Conservation (phyloP, 2,797 vertebrate genomes). For the Chelmon rostratus region DNA sequence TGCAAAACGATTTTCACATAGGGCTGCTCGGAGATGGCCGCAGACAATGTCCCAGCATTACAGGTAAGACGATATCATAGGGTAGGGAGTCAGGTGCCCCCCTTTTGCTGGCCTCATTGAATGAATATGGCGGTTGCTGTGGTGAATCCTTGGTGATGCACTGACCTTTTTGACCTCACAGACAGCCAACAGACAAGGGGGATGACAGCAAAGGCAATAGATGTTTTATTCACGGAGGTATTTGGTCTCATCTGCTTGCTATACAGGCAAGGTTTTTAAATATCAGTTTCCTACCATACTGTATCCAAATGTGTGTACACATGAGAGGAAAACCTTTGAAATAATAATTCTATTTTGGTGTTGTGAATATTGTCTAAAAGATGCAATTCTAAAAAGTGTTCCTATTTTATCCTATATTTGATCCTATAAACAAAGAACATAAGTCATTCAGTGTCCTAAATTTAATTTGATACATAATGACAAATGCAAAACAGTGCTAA, state of each 20-base stretch:
- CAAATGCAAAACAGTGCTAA: no score
- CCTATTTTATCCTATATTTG: no score
- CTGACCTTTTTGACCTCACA: conserved; percentile 71
- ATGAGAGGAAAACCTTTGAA: neutral
- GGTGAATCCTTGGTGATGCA: conserved; percentile 64
- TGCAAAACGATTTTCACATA: conserved; percentile 32
- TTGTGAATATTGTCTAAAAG: neutral
- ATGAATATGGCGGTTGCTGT: conserved; percentile 53
- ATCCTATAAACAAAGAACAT: neutral
- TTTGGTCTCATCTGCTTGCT: neutral
- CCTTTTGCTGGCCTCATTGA: conserved; percentile 48
- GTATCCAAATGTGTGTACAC: neutral
- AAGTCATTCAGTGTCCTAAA: neutral
- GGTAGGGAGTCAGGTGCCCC: conserved; percentile 39
- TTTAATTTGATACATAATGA: neutral
- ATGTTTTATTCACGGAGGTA: conserved; percentile 13
- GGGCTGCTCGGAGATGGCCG: conserved; percentile 14
- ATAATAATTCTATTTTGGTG: neutral
- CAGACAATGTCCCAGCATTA: conserved; percentile 59
- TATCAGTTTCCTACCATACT: neutral
- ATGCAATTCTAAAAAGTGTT: neutral
- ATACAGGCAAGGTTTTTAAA: neutral
- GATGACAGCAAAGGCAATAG: conserved; percentile 24
- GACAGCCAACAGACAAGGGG: conserved; percentile 41
- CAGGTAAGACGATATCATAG: conserved; percentile 73